These are phyloP conservation scores for Micromesistius poutassou DNA, from an alignment of 2,797 vertebrate species.

Conservation along the genomic window DNA sequence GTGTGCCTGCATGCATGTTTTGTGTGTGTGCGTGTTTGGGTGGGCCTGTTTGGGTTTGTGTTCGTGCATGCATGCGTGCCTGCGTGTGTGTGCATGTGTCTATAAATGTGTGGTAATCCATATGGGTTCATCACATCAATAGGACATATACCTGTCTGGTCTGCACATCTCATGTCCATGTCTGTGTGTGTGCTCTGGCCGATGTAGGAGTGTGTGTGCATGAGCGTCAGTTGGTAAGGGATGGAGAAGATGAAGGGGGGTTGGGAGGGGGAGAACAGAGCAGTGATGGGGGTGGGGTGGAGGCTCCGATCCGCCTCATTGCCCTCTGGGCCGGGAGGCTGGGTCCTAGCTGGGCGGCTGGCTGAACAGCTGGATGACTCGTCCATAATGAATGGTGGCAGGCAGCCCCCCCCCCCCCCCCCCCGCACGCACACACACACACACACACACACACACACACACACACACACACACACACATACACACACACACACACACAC, in stretches of 20 bases:
- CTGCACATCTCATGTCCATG: neutral
- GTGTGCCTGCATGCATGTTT: neutral
- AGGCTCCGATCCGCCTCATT: slow-evolving; percentile 46
- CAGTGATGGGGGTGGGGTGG: slow-evolving; percentile 44
- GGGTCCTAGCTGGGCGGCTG: slow-evolving; percentile 36
- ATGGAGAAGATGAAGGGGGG: slow-evolving; percentile 34
- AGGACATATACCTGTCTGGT: neutral
- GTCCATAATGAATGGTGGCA: slow-evolving; percentile 42
- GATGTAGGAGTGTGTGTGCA: slow-evolving; percentile 15
- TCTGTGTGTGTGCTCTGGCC: slow-evolving; percentile 6
- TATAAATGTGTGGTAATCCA: slow-evolving; percentile 5
- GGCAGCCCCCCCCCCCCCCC: neutral
- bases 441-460: slow-evolving; percentile 2
- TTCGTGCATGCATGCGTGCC: neutral
- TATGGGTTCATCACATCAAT: neutral
- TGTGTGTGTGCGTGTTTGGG: neutral
- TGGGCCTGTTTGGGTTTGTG: neutral
- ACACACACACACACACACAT: no score
- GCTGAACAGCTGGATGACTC: slow-evolving; percentile 54
- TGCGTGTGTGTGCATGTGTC: slow-evolving; percentile 28
- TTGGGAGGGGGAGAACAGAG: slow-evolving; percentile 24
- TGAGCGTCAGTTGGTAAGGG: slow-evolving; percentile 45
- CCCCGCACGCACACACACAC: neutral
- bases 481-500: neutral
- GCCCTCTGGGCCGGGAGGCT: slow-evolving; percentile 32